These are phyloP conservation scores for Hydractinia echinata DNA, from an alignment of 30 jellyfish, hydroid and myxozoan species.

Conservation along the genomic window DNA sequence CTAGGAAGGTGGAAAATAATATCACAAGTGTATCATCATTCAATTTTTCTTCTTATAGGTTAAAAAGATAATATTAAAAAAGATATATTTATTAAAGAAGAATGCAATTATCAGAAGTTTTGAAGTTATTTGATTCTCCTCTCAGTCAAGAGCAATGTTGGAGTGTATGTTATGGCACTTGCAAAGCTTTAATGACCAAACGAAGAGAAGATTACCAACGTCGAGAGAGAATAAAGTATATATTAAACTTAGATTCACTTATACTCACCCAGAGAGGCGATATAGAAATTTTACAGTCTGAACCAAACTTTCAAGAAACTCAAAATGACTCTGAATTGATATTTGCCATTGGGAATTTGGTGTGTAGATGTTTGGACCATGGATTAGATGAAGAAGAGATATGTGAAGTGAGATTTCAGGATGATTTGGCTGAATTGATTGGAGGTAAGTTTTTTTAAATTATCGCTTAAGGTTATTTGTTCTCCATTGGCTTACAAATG, in stretches of 20 bases:
- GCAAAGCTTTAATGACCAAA: slow-evolving; percentile 29
- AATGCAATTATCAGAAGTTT: slow-evolving; percentile 64
- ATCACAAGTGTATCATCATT: too few species aligned
- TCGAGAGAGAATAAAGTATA: slow-evolving; percentile 33
- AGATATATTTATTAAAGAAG: neutral
- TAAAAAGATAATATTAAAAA: neutral
- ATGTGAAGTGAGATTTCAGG: slow-evolving; percentile 32
- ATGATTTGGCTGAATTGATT: slow-evolving; percentile 67
- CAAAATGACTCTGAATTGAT: slow-evolving; percentile 77
- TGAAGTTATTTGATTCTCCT: slow-evolving; percentile 60
- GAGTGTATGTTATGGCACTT: slow-evolving; percentile 60
- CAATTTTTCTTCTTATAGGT: too few species aligned
- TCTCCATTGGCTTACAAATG: too few species aligned
- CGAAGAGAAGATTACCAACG: slow-evolving; percentile 46
- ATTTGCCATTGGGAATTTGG: slow-evolving; percentile 45
- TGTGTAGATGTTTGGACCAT: slow-evolving; percentile 64
- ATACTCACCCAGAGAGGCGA: slow-evolving; percentile 51
- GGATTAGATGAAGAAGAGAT: slow-evolving; percentile 37
- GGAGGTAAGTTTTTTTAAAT: slow-evolving; percentile 32
- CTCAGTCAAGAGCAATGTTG: slow-evolving; percentile 93
- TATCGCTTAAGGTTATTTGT: neutral
- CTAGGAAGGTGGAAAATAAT: too few species aligned
- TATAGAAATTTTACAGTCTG: slow-evolving; percentile 44
- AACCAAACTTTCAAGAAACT: slow-evolving; percentile 22
- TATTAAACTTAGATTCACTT: slow-evolving; percentile 42